A percentile compares a stretch with the other conserved stretches of the same genome.
phyloP scores from a whole-genome alignment of 2,888 invertebrate genomes.

The Acleris laterana region DNA sequence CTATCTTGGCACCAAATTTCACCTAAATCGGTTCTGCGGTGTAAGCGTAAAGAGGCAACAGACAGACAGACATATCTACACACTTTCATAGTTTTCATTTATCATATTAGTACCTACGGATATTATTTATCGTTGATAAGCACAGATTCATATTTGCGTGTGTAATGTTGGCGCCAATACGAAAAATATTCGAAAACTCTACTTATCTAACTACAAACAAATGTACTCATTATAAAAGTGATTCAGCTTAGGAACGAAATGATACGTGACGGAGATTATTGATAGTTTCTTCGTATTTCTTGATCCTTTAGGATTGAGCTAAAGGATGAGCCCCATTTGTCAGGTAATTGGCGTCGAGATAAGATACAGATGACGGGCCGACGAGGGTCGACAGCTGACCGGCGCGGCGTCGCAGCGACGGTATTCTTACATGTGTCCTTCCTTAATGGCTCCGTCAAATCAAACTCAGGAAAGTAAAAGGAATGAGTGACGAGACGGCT shows the following conservation, averaged over 20 bases:
- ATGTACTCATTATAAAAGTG: not conserved
- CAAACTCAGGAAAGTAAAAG: not conserved
- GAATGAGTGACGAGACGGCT: not conserved
- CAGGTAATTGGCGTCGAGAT: slow-evolving; percentile 22
- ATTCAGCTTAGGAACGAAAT: not conserved
- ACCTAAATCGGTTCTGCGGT: too few relatives aligned
- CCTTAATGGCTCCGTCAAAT: not conserved
- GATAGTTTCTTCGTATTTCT: slow-evolving; percentile 9
- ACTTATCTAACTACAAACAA: not conserved
- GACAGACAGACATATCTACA: too few relatives aligned
- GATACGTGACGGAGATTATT: not conserved
- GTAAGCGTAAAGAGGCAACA: too few relatives aligned
- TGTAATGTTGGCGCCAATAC: too few relatives aligned
- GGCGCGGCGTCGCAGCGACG: not conserved
- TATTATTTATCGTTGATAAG: too few relatives aligned
- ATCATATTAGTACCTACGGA: too few relatives aligned
- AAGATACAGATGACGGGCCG: slow-evolving; percentile 16
- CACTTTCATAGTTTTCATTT: too few relatives aligned
- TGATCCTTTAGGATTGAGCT: too few relatives aligned
- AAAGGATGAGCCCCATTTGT: slow-evolving; percentile 12
- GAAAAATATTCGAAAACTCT: too few relatives aligned
- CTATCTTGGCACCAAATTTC: too few relatives aligned
- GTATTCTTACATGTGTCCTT: slow-evolving; percentile 2
- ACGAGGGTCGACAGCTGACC: slow-evolving; percentile 10
- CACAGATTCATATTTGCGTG: too few relatives aligned